A percentile compares a stretch with the other conserved stretches of the same genome.
Evolutionary conservation across 2,797 vertebrate genomes (phyloP).

Genomic region (Halcyon badia): DNA sequence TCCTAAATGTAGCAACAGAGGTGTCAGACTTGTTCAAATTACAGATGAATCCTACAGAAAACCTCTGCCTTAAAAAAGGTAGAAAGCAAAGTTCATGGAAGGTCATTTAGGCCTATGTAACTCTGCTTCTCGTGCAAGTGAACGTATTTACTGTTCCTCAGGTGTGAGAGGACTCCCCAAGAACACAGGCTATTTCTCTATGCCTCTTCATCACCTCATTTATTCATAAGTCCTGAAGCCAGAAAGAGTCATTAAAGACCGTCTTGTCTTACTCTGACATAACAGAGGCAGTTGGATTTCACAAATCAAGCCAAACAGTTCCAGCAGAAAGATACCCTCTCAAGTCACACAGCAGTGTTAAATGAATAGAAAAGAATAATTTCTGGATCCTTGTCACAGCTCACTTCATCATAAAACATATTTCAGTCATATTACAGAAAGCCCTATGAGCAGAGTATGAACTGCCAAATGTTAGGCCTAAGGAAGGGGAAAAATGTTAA

Average conservation of each 20-base stretch:
- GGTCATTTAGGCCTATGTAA: neutral
- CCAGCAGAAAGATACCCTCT: neutral
- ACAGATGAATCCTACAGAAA: neutral
- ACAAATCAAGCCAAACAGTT: neutral
- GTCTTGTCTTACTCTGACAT: neutral
- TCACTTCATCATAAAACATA: neutral
- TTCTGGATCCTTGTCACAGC: neutral
- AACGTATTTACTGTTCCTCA: neutral
- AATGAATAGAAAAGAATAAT: neutral
- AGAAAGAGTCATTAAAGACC: neutral
- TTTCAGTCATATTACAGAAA: neutral
- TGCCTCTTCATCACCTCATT: neutral
- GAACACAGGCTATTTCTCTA: neutral
- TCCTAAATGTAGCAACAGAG: neutral
- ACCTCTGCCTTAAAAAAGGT: neutral
- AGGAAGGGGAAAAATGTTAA: neutral
- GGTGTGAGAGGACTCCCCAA: neutral
- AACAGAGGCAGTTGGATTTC: neutral
- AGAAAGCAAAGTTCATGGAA: neutral
- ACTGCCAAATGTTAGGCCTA: neutral
- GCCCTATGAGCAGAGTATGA: neutral
- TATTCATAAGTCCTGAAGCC: constrained; percentile 10
- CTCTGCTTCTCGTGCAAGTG: neutral
- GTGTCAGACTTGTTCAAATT: neutral
- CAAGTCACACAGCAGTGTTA: neutral